Percentiles rank a stretch among this genome's conserved stretches.
These are phyloP conservation scores for Cheilosia vernalis DNA, from an alignment of 2,888 invertebrate species.

Conservation along the genomic window DNA sequence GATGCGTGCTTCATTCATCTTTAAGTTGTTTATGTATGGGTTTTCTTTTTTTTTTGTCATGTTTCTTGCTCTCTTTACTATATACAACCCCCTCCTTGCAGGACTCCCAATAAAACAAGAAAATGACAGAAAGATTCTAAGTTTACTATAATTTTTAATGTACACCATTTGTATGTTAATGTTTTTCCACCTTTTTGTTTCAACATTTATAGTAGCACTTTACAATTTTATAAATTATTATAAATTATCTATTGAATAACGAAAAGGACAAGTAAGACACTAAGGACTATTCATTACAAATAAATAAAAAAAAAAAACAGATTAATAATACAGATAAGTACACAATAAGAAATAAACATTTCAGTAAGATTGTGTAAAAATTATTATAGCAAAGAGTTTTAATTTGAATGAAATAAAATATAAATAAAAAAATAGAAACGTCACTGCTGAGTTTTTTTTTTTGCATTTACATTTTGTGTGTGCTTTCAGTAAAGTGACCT, in stretches of 20 bases:
- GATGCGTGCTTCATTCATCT: slow-evolving; percentile 40
- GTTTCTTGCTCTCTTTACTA: slow-evolving; percentile 25
- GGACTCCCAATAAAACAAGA: slow-evolving; percentile 40
- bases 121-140: slow-evolving; percentile 30
- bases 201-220: slow-evolving; percentile 55
- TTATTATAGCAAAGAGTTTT: slow-evolving; percentile 72
- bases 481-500: too few relatives aligned
- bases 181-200: slow-evolving; percentile 63
- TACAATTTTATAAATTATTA: slow-evolving; percentile 73
- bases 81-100: slow-evolving; percentile 48
- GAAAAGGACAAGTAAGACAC: slow-evolving; percentile 68
- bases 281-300: slow-evolving; percentile 67
- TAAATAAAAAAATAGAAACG: slow-evolving; percentile 63
- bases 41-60: slow-evolving; percentile 23
- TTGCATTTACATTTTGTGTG: background rate
- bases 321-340: slow-evolving; percentile 56
- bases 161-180: slow-evolving; percentile 54
- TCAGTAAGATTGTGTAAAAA: slow-evolving; percentile 73
- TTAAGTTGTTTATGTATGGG: slow-evolving; percentile 27
- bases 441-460: background rate
- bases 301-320: slow-evolving; percentile 24
- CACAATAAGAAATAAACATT: slow-evolving; percentile 69
- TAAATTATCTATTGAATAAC: slow-evolving; percentile 70
- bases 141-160: slow-evolving; percentile 44
- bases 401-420: slow-evolving; percentile 74